Percentiles rank a stretch among this genome's conserved stretches.
phyloP scores from a whole-genome alignment of 1,140 invertebrate genomes.

The Latrodectus geometricus region DNA sequence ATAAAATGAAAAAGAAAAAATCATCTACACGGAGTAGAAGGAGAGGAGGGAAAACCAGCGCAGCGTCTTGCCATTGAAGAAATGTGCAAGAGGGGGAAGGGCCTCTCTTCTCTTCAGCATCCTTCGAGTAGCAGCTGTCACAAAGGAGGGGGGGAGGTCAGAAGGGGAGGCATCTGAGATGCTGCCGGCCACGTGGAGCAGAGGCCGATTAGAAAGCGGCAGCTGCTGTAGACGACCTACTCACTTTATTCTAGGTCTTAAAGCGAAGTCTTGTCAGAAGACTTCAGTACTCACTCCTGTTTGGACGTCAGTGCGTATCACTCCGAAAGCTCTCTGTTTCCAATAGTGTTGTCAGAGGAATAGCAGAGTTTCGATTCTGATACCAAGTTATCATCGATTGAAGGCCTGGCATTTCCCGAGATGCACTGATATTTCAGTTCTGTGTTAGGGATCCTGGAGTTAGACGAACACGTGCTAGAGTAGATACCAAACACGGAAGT shows the following conservation, averaged over 20 bases:
- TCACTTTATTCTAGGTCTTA: constrained; percentile 50
- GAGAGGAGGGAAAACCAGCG: constrained; percentile 34
- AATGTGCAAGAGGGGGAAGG: constrained; percentile 24
- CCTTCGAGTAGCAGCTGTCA: constrained; percentile 51
- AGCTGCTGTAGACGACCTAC: constrained; percentile 48
- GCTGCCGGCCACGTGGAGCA: constrained; percentile 51
- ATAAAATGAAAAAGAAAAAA: constrained; percentile 6
- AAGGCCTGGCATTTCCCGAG: no score
- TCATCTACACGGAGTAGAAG: not conserved
- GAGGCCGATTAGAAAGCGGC: constrained; percentile 54
- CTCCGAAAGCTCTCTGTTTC: not conserved
- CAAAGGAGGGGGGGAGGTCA: constrained; percentile 9
- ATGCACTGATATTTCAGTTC: no score
- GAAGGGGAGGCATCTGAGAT: constrained; percentile 33
- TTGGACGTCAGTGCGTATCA: constrained; percentile 34
- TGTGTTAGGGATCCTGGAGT: no score
- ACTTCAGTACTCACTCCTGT: constrained; percentile 2
- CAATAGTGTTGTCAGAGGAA: no score
- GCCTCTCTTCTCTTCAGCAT: constrained; percentile 13
- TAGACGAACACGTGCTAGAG: no score
- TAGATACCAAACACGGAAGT: no score
- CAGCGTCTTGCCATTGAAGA: constrained; percentile 52
- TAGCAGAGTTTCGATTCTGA: no score
- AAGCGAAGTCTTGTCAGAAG: constrained; percentile 5
- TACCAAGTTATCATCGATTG: no score